phyloP scores from a whole-genome alignment of 2,888 invertebrate genomes.

The Lampropteryx suffumata region DNA sequence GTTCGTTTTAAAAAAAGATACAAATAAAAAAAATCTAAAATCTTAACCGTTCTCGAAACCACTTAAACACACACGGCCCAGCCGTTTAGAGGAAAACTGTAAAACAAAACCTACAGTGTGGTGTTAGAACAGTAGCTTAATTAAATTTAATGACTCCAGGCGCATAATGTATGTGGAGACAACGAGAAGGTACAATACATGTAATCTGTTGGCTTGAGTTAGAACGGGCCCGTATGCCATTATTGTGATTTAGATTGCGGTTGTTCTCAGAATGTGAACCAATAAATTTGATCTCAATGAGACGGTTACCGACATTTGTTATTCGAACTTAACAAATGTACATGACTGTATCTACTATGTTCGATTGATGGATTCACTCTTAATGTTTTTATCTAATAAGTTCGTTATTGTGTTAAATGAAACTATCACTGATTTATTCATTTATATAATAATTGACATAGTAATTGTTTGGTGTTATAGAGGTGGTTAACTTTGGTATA shows the following conservation, averaged over 20 bases:
- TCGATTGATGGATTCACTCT: background rate
- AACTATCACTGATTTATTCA: no score
- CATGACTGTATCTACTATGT: background rate
- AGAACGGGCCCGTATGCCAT: conserved; percentile 65
- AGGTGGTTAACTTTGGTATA: no score
- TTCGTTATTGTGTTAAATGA: no score
- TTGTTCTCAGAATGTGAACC: conserved; percentile 70
- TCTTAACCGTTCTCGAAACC: no score
- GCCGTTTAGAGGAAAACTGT: background rate
- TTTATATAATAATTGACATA: no score
- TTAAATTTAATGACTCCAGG: conserved; percentile 44
- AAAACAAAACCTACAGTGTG: conserved; percentile 12
- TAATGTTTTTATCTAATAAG: no score
- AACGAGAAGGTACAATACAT: conserved; percentile 54
- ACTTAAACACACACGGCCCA: no score
- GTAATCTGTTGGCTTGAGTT: conserved; percentile 60
- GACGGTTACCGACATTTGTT: conserved; percentile 70
- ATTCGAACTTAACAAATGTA: conserved; percentile 50
- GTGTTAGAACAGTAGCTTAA: conserved; percentile 32
- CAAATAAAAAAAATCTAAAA: no score
- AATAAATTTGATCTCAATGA: conserved; percentile 81
- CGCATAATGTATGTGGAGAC: conserved; percentile 46
- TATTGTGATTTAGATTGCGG: conserved; percentile 74
- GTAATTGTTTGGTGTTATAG: no score
- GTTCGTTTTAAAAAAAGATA: no score